phyloP scores from a whole-genome alignment of 2,113 vertebrate species.

The Pachypanchax playfairii region DNA sequence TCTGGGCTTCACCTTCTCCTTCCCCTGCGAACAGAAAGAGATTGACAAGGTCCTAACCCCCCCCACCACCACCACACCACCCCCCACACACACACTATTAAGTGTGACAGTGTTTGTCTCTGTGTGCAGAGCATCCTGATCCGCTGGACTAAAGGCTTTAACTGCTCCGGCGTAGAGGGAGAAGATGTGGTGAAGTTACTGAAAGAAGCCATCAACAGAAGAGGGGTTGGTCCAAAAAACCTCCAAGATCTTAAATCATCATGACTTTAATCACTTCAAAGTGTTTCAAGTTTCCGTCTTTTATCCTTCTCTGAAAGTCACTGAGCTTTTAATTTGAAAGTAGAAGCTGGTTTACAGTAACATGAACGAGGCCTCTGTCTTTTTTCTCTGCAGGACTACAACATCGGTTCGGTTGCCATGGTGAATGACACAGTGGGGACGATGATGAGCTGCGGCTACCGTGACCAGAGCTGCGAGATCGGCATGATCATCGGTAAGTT shows the following conservation, averaged over 20 bases:
- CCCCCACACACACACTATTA: too few species aligned
- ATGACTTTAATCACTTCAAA: neutral
- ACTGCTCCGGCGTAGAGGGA: slow-evolving; percentile 83
- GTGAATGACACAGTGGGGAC: slow-evolving; percentile 87
- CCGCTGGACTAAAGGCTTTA: slow-evolving; percentile 88
- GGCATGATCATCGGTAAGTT: slow-evolving; percentile 82
- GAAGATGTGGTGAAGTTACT: slow-evolving; percentile 84
- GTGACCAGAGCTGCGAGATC: slow-evolving; percentile 78
- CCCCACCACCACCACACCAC: neutral
- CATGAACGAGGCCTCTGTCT: too few species aligned
- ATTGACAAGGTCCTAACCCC: slow-evolving; percentile 80
- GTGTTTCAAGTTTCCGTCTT: neutral
- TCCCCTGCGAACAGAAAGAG: slow-evolving; percentile 81
- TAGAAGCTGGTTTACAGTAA: too few species aligned
- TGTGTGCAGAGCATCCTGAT: slow-evolving; percentile 83
- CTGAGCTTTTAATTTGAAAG: too few species aligned
- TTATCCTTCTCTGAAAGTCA: neutral
- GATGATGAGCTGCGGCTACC: slow-evolving; percentile 84
- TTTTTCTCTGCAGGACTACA: slow-evolving; percentile 67
- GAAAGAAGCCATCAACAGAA: slow-evolving; percentile 79
- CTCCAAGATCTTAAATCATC: neutral
- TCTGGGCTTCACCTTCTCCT: slow-evolving; percentile 88
- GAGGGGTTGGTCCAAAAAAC: slow-evolving; percentile 66
- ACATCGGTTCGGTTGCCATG: slow-evolving; percentile 81
- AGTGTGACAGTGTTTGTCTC: neutral